Evolutionary conservation across 1,140 invertebrate species (phyloP), one percentile per base, ranked within the genome.

Genomic region (Cyphomyrmex costatus): DNA sequence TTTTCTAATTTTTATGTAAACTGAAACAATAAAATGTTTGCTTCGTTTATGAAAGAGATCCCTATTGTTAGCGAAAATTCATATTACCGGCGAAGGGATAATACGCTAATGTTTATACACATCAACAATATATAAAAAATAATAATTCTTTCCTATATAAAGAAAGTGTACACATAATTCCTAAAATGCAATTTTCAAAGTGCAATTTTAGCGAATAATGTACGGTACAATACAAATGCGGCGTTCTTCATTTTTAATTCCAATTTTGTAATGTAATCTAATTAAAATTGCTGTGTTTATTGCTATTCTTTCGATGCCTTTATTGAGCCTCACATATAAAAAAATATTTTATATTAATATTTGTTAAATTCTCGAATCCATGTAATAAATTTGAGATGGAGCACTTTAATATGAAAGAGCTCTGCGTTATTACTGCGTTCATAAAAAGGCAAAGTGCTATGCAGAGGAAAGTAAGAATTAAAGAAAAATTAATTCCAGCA

Each of bases 271-370:
- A 74, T 74, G 33, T 33, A 36, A 56, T 21, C n/a, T 12, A 56
- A 74, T 58, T 56, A 58, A 58, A 74, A 58, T 33, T 74, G n/a
- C n/a, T 1, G 14, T 24, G 7, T 36, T 56, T 42, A 46, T 42
- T 42, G n/a, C 14, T 16, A 74, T 21, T 21, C 7, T 10, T 19
- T 60, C 36, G 7, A 1, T 42, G 21, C 6, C 27, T 42, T 61
- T 76, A 21, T 19, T 21, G 6, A 12, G 10, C 21, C 14, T 12
- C 12, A 12, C 0, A 2, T 16, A 24, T 16, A 10, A 14, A n/a
- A 60, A 58, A 36, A 56, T 21, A 63, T 77, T 77, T 77, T 19
- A 42, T 46, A 61, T 61, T 77, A 77, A 77, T 5, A 42, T 42
- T 77, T 27, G 16, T 56, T 42, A 1, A 19, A 53, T 33, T 24